Base-by-base conservation (phyloP, 1,140 invertebrate species). In the Acyrthosiphon pisum region DNA sequence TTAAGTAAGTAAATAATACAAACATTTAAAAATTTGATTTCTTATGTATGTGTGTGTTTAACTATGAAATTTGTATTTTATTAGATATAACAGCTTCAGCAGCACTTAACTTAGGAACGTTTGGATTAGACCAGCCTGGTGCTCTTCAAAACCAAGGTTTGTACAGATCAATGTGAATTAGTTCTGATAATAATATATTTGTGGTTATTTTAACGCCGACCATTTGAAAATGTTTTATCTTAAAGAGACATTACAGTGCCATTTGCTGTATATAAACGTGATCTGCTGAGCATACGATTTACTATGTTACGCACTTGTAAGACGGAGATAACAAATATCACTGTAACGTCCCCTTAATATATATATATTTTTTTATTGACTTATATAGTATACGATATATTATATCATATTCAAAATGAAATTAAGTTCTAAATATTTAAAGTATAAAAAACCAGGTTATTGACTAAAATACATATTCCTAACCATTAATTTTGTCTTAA, bases 21-120 rank as follows among this genome's bases (percentile, higher is more conserved):
- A 8, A 88, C n/a, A 56, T 76, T n/a, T 35, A 48, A 35, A n/a
- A 48, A 81, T 91, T 20, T 46, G 20, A 22, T 30, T 30, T n/a
- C 20, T 76, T 41, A 35, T 81, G 8, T 1, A 1, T 81, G 48
- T 46, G 2, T 1, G 1, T 81, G 48, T n/a, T 81, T 81, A 22
- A 48, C 14, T 81, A 48, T 44, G 0, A 48, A 46, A 84, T 41
- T 46, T n/a, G 8, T 91, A 37, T 91, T 83, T 37, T 84, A 41
- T 37, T 92, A 93, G 91, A 53, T 53, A 93, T 93, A 84, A 86
- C 91, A 56, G 91, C 91, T 53, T 93, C 91, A 84, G 91, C 91
- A 22, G 91, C 91, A 26, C n/a, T 93, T 53, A 93, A 93, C 48
- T 86, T 93, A 50, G 91, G 91, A 56, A 86, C 91, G n/a, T 86